Conservation (phyloP, 1,140 invertebrate species). For the Steinernema feltiae region DNA sequence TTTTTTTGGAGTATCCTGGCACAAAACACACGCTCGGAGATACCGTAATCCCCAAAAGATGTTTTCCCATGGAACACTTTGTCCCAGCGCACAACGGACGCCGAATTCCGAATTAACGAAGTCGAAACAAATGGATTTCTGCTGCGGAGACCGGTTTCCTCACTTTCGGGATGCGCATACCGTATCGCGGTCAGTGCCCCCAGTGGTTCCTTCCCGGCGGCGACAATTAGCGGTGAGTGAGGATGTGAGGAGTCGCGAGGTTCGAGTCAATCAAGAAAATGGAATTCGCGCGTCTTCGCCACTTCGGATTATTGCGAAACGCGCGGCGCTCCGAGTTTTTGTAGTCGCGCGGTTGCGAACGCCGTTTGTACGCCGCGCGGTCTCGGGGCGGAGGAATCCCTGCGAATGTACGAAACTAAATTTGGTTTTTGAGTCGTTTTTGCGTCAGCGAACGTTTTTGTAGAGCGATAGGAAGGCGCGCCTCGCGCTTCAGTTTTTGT, state of each 20-base stretch:
- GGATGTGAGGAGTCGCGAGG: too few relatives aligned
- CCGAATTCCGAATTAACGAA: not conserved
- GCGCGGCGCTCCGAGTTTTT: not conserved
- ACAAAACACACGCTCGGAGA: too few relatives aligned
- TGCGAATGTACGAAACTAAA: too few relatives aligned
- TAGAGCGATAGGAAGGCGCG: too few relatives aligned
- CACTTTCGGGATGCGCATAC: not conserved
- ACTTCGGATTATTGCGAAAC: not conserved
- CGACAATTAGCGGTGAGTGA: constrained; percentile 8
- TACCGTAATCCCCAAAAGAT: too few relatives aligned
- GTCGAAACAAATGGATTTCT: not conserved
- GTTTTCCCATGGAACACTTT: too few relatives aligned
- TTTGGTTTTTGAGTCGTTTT: too few relatives aligned
- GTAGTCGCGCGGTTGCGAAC: not conserved
- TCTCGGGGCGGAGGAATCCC: too few relatives aligned
- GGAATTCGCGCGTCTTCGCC: not conserved
- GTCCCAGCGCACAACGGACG: not conserved
- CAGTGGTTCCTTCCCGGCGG: too few relatives aligned
- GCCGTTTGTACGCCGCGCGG: not conserved
- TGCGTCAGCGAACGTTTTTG: too few relatives aligned
- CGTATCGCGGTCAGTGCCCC: constrained; percentile 10
- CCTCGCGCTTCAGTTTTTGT: constrained; percentile 7
- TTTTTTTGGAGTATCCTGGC: too few relatives aligned
- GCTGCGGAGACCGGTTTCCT: not conserved
- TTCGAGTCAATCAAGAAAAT: constrained; percentile 14